Evolutionary conservation across 2,797 vertebrate genomes (phyloP).

Genomic region (Heliangelus exortis): DNA sequence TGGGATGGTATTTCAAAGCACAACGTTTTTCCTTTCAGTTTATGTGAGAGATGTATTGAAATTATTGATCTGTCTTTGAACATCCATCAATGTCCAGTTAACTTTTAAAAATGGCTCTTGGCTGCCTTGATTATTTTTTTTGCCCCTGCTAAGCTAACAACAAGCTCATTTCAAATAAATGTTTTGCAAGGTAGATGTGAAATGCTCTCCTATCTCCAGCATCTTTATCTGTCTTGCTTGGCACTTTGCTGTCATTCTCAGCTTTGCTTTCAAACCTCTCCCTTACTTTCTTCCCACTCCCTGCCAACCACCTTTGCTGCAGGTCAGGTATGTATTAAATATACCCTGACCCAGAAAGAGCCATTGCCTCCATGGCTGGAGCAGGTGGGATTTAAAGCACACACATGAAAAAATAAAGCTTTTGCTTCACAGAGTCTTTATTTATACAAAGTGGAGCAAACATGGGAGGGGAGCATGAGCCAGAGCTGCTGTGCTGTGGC

Average conservation of each 20-base stretch:
- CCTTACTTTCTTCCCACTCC: background rate
- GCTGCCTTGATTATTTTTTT: background rate
- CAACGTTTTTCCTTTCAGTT: background rate
- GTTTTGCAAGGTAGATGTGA: background rate
- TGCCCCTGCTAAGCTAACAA: background rate
- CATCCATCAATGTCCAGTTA: background rate
- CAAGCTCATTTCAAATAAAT: background rate
- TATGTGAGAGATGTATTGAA: background rate
- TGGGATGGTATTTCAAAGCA: background rate
- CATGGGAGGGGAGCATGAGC: background rate
- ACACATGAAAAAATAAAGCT: background rate
- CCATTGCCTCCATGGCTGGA: background rate
- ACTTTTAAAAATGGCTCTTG: background rate
- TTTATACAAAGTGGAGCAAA: background rate
- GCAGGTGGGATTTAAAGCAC: background rate
- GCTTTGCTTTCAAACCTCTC: background rate
- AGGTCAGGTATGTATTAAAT: background rate
- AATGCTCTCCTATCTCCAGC: background rate
- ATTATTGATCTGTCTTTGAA: background rate
- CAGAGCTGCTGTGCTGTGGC: background rate
- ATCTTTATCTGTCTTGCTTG: background rate
- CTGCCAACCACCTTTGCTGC: background rate
- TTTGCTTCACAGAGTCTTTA: background rate
- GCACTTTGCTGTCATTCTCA: background rate
- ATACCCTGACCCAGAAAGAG: rapidly evolving